Percentiles rank a stretch among this genome's conserved stretches.
Evolutionary conservation across 64 coral and sea anemone species (phyloP).

Genomic region (Astreopora myriophthalma): DNA sequence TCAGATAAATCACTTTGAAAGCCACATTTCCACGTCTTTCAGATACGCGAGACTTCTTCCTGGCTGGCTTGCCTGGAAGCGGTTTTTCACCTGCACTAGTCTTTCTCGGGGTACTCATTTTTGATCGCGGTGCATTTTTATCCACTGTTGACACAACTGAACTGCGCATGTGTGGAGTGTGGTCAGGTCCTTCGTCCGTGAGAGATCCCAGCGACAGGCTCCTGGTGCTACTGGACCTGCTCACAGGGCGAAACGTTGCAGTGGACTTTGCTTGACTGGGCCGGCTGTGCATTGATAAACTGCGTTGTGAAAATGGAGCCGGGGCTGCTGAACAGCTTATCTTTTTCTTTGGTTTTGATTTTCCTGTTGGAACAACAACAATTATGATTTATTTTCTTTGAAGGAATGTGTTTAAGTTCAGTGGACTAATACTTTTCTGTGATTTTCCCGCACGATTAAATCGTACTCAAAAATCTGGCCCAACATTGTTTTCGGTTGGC

Average conservation of each 20-base stretch:
- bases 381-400: not conserved
- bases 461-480: too few species aligned
- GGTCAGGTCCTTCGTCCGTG: not conserved
- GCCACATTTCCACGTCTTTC: conserved; percentile 41
- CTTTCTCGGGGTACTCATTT: not conserved
- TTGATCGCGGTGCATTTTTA: not conserved
- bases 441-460: not conserved
- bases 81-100: not conserved
- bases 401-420: not conserved
- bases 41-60: not conserved
- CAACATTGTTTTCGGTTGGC: not conserved
- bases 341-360: not conserved
- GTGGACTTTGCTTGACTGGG: not conserved
- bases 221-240: not conserved
- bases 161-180: not conserved
- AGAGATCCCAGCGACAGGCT: conserved; percentile 4
- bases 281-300: not conserved
- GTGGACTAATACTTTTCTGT: not conserved
- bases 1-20: conserved; percentile 53
- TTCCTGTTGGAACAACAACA: not conserved
- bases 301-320: not conserved
- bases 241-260: too few species aligned
- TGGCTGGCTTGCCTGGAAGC: not conserved
- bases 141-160: conserved; percentile 2
- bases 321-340: not conserved